Evolutionary conservation across 64 coral and sea anemone species (phyloP), one percentile per base, ranked within the genome.

Genomic region (Hydrozoanthus tunicans): DNA sequence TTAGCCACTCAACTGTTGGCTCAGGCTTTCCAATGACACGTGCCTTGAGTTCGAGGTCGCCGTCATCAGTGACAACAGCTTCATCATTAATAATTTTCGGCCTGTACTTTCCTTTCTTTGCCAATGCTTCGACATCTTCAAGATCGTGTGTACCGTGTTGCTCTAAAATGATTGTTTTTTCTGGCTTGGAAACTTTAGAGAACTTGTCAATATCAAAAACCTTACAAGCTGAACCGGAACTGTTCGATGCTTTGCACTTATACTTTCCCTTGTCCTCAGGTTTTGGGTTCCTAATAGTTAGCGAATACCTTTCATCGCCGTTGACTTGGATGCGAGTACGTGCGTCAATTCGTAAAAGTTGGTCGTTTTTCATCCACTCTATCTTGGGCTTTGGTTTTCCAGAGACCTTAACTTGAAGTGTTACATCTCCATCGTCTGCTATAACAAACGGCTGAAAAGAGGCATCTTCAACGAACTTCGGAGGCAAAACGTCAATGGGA

Each of bases 231-330:
- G 75, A 90, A 26, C 94, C 94, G 25, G 89, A 77, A 70, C 66
- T 77, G 55, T 93, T 93, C 17, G 62, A 68, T 62, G 94, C 94
- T 58, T 92, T 96, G 77, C 94, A 96, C 5, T 69, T 96, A 57
- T 96, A 96, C 24, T 89, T 91, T n/a, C 92, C 94, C 62, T 75
- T 86, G 73, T 93, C 94, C 6, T 93, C 89, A 67, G 86, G 59
- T 5, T 57, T 72, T 54, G 94, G 92, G 70, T 68, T 84, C 27
- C 85, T 90, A 17, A 96, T 93, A 59, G 90, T 86, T 56, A 96
- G 76, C 2, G 80, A 93, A 86, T 85, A 86, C 6, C 69, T 89
- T n/a, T 92, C 53, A 68, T 77, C 75, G 64, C 79, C 83, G 12
- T 86, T 58, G 56, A 88, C 69, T 56, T 80, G 69, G 26, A 93